phyloP scores from a whole-genome alignment of 2,888 invertebrate species.

The Sphinx pinastri region DNA sequence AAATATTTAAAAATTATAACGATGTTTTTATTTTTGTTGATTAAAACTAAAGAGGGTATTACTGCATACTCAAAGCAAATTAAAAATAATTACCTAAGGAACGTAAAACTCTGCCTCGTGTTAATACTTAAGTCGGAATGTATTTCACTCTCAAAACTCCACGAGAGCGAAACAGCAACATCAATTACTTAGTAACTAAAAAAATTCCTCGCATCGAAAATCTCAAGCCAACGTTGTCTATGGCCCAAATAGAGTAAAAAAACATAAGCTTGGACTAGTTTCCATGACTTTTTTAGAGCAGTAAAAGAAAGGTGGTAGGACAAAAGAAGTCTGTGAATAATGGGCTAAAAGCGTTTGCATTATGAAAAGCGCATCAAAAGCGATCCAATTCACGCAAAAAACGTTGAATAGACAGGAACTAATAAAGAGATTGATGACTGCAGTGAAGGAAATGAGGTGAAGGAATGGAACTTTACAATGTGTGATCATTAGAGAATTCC shows the following conservation, averaged over 20 bases:
- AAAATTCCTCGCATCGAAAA: no score
- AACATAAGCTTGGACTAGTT: not conserved
- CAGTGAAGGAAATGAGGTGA: not conserved
- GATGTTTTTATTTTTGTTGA: no score
- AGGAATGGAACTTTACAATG: no score
- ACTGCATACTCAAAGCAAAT: no score
- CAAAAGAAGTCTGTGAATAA: conserved; percentile 11
- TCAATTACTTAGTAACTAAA: no score
- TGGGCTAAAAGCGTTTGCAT: conserved; percentile 7
- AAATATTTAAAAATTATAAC: no score
- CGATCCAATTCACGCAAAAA: conserved; percentile 5
- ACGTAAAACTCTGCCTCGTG: no score
- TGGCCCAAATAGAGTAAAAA: not conserved
- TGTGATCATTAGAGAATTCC: not conserved
- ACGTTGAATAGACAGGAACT: conserved; percentile 18
- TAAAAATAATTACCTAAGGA: no score
- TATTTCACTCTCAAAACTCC: no score
- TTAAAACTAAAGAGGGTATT: no score
- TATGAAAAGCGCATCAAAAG: conserved; percentile 10
- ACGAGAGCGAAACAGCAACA: no score
- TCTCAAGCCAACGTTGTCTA: not conserved
- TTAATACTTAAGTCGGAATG: no score
- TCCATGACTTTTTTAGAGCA: not conserved
- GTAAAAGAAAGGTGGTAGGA: conserved; percentile 3
- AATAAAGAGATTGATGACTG: conserved; percentile 20